Evolutionary conservation across 2,888 invertebrate species (phyloP), one percentile per base, ranked within the genome.

Genomic region (Fragum fragum): DNA sequence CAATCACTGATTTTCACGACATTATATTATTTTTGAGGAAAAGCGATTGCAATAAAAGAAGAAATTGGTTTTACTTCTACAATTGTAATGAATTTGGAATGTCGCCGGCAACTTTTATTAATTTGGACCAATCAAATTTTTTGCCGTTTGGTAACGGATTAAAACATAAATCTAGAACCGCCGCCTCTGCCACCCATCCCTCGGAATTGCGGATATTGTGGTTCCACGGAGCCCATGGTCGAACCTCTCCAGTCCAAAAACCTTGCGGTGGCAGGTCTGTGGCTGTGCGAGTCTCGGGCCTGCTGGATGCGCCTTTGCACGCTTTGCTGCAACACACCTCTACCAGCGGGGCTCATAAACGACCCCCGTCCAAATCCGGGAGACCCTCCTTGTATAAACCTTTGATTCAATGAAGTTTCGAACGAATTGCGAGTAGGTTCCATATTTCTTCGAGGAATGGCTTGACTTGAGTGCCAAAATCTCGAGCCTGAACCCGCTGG

Each of bases 241-340:
- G 14, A 32, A 9, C 66, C 42, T 42, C n/a, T 39, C 66, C 66
- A 66, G 42, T 42, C 26, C 42, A 66, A 21, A n/a, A 21, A 47
- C 2, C 18, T 18, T 1, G 32, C 16, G 14, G n/a, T n/a, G 3
- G n/a, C 36, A 11, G 63, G 63, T 36, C 63, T 18, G 28, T 28
- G 32, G n/a, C 63, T 21, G n/a, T n/a, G 36, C 16, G 42, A 66
- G 36, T 39, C 9, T 42, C 66, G 32, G 9, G 66, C 66, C 23
- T 42, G 39, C 26, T 66, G 66, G 7, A 66, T 66, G 14, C 66
- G 39, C 42, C 66, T 39, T 21, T 66, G 39, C 11, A 66, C 66
- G 14, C 36, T 32, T n/a, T 18, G n/a, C 26, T 66, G 42, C 11
- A 66, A 32, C 42, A 42, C n/a, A 47, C 47, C 47, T 47, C n/a